phyloP scores from a whole-genome alignment of 64 coral and sea anemone genomes.

The Trachythela sp. region DNA sequence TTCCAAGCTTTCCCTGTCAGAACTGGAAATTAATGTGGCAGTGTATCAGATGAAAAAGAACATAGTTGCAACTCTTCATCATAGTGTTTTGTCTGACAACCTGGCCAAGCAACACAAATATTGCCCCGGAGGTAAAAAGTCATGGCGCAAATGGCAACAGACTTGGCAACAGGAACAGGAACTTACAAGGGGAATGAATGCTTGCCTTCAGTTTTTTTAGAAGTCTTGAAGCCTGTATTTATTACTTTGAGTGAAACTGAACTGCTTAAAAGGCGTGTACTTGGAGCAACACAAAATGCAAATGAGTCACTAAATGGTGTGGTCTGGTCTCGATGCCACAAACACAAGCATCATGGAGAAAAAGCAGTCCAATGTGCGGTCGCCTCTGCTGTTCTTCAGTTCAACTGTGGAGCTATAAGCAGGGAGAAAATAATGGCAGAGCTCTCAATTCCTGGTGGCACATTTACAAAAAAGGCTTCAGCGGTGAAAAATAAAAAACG shows the following conservation, averaged over 20 bases:
- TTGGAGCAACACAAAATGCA: not conserved
- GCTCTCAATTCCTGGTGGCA: not conserved
- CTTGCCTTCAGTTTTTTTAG: not conserved
- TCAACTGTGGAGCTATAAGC: not conserved
- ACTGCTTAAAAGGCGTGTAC: not conserved
- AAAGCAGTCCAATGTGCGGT: not conserved
- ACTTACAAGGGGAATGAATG: slow-evolving; percentile 13
- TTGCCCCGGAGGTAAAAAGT: not conserved
- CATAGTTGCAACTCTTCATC: slow-evolving; percentile 18
- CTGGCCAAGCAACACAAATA: not conserved
- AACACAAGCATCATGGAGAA: not conserved
- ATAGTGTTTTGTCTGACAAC: not conserved
- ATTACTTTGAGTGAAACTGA: not conserved
- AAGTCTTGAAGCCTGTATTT: too few relatives aligned
- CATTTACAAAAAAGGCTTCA: not conserved
- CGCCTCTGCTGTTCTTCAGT: not conserved
- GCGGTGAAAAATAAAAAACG: not conserved
- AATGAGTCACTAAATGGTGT: not conserved
- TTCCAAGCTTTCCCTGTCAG: too few relatives aligned
- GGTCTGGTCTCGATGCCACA: not conserved
- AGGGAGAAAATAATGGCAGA: not conserved
- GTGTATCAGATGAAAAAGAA: slow-evolving; percentile 9
- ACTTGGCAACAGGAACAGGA: slow-evolving; percentile 26
- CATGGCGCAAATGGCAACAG: slow-evolving; percentile 19
- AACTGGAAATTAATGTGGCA: too few relatives aligned